Percentiles rank a stretch among this genome's conserved stretches.
Evolutionary conservation across 2,113 vertebrate species (phyloP).

Genomic region (Pycnonotus jocosus): DNA sequence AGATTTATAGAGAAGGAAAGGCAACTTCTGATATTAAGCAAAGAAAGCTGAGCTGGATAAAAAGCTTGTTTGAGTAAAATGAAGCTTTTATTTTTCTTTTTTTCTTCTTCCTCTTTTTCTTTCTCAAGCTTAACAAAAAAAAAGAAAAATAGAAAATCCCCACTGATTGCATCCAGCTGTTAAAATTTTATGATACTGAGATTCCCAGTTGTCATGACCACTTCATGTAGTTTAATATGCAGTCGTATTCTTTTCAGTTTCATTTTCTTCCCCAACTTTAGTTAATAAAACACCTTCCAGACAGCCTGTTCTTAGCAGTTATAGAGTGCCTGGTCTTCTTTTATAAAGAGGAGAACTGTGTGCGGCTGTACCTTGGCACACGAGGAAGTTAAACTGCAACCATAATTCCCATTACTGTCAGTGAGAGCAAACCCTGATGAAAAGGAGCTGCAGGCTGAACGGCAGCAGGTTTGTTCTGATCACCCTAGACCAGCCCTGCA

Average conservation of each 20-base stretch:
- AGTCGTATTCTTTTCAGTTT: slow-evolving; percentile 58
- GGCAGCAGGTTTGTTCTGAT: background rate
- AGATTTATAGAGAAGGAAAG: slow-evolving; percentile 30
- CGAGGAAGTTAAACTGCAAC: background rate
- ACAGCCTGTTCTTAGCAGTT: slow-evolving; percentile 24
- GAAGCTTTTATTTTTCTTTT: background rate
- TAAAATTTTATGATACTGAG: slow-evolving; percentile 50
- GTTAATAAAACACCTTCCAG: slow-evolving; percentile 63
- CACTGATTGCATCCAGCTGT: slow-evolving; percentile 48
- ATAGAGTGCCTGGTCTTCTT: background rate
- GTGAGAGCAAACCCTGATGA: background rate
- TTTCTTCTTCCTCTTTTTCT: background rate
- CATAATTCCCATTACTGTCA: background rate
- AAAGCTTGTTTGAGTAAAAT: background rate
- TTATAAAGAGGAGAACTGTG: background rate
- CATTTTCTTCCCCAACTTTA: slow-evolving; percentile 49
- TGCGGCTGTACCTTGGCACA: background rate
- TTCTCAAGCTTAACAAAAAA: background rate
- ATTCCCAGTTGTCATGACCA: slow-evolving; percentile 47
- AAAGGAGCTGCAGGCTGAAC: rapidly evolving
- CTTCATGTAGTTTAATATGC: slow-evolving; percentile 49
- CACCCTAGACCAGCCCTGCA: background rate
- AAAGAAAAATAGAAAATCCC: slow-evolving; percentile 22
- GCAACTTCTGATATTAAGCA: slow-evolving; percentile 18
- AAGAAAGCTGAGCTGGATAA: slow-evolving; percentile 7